Evolutionary conservation across 2,113 vertebrate genomes (phyloP), one percentile per base, ranked within the genome.

Genomic region (Seriola quinqueradiata): DNA sequence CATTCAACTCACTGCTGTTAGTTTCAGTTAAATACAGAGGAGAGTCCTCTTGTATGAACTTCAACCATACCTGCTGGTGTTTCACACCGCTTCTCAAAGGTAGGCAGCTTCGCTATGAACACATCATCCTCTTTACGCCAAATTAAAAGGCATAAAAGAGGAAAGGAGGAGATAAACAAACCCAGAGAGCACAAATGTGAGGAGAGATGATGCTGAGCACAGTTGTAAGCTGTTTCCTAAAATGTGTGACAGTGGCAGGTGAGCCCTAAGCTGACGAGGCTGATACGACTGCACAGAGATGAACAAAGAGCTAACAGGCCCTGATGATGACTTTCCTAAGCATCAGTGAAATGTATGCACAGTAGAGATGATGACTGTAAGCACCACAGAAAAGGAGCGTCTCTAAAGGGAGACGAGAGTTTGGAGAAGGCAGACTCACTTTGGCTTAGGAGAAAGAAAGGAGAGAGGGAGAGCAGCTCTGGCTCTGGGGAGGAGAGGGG

Each of bases 11-110:
- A 11, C 40, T 38, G 75, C 14, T 44, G 83, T 90, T 92, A 90
- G 86, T 88, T 60, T 57, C 3, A 54, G 82, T 81, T 82, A 85
- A 75, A 76, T 0, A 67, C 34, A 71, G 44, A 77, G 69, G n/a
- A 66, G 44, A 38, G n/a, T 66, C 58, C 14, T 79, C 74, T 44
- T 14, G 28, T 7, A 25, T 44, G 55, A 81, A 77, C 58, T 55
- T 66, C 4, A 54, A 75, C 52, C 81, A 84, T 97, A 98, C 97
- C 97, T 98, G 97, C 93, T 77, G 95, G 90, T 57, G 96, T 95
- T 65, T 97, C 96, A 96, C 93, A 96, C 85, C 94, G 94, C 92
- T 96, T 98, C 96, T 96, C 96, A 97, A 96, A 95, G 91, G 96
- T 95, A 83, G 96, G 96, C 94, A 96, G 96, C 92, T 95, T 97